phyloP scores from a whole-genome alignment of 2,797 vertebrate species.

The Hemibagrus guttatus region DNA sequence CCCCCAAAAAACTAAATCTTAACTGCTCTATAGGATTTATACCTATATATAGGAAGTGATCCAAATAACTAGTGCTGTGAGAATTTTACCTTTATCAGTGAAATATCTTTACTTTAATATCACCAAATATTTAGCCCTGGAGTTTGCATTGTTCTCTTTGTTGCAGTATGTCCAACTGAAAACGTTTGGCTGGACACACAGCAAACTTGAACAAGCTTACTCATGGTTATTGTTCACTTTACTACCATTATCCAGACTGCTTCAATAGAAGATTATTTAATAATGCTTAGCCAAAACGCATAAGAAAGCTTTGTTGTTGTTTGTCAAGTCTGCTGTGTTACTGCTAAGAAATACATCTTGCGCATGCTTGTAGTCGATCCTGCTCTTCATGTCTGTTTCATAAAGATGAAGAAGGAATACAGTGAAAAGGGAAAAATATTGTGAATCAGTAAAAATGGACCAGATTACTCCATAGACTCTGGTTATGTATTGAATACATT shows the following conservation, averaged over 20 bases:
- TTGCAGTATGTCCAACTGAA: neutral
- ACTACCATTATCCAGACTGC: neutral
- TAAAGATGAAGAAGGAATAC: neutral
- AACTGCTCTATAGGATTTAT: neutral
- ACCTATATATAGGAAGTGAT: too few relatives aligned
- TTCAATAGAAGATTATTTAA: neutral
- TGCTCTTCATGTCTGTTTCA: neutral
- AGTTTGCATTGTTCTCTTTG: neutral
- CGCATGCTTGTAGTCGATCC: neutral
- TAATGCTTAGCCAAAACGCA: neutral
- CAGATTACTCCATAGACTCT: neutral
- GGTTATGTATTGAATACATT: neutral
- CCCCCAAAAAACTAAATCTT: neutral
- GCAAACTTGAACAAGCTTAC: neutral
- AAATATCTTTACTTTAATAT: neutral
- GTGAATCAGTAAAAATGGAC: constrained; percentile 17
- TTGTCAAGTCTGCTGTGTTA: neutral
- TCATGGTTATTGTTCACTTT: neutral
- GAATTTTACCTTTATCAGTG: neutral
- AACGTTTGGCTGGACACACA: neutral
- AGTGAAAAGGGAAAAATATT: too few relatives aligned
- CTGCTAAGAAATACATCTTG: neutral
- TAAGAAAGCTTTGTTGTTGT: neutral
- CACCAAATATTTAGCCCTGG: neutral
- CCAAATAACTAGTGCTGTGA: neutral